Base-by-base conservation (phyloP, 53 echinoderm and acorn worm genomes). In the Astropecten irregularis region DNA sequence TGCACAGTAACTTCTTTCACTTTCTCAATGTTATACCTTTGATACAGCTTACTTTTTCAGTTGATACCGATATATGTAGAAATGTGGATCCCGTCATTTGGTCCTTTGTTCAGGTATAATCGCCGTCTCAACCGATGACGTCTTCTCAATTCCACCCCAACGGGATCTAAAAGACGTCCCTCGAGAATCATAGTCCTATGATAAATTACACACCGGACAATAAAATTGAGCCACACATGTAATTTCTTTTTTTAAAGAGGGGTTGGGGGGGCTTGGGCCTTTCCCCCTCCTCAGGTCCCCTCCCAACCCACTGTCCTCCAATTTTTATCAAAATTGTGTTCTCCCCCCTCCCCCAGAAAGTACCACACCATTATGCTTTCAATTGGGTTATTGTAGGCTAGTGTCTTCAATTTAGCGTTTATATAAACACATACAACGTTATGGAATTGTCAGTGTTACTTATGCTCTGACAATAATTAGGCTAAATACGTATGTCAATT, bases 131-230 rank as follows among this genome's bases (percentile, higher is more conserved):
- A 49, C n/a, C 65, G 53, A 23, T 81, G 81, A 35, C 81, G 32
- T 9, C 47, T 44, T 40, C 81, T 81, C 29, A 15, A 15, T 26
- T 81, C 81, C 20, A 81, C 81, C 0, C 81, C 81, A 10, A 47
- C 40, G 27, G 65, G 48, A 64, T 81, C 81, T 23, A 81, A 66
- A 66, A 66, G 37, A 21, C 66, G 66, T 33, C n/a, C n/a, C n/a
- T 20, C 54, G 19, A 20, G 54, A 53, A 53, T 25, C 54, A 53
- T 53, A 53, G 20, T 25, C 54, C 54, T 53, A 44, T 13, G 13
- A 13, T 9, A 44, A 44, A 44, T 44, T 44, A 44, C 6, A 44
- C 7, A 9, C 13, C 6, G 13, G 44, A 44, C 7, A 44, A 44
- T 44, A 13, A 44, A 44, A 13, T 44, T 44, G 6, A 44, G 13